Conservation (phyloP, 2,113 vertebrate genomes). For the Brachyhypopomus gauderio region DNA sequence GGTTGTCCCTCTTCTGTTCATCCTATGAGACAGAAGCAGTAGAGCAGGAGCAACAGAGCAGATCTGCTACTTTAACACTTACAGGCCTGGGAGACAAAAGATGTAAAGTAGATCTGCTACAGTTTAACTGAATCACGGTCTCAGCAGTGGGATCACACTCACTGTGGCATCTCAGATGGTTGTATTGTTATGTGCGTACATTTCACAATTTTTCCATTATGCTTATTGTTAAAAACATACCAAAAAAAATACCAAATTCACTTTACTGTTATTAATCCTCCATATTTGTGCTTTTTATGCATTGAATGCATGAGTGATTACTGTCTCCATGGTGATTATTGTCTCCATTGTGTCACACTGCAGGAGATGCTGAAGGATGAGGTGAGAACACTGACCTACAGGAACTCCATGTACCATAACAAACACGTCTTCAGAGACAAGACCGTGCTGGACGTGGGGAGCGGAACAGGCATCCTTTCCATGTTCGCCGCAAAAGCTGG, state of each 20-base stretch:
- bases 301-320: neutral
- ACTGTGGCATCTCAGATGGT: neutral
- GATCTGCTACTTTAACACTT: too few relatives aligned
- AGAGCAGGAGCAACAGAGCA: constrained; percentile 34
- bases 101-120: too few relatives aligned
- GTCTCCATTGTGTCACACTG: constrained; percentile 21
- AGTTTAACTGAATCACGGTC: too few relatives aligned
- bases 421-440: constrained; percentile 98
- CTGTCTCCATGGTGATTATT: neutral
- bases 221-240: neutral
- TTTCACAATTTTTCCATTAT: neutral
- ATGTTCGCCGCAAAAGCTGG: constrained; percentile 99
- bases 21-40: constrained; percentile 24
- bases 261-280: neutral
- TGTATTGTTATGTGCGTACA: neutral
- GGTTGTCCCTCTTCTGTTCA: neutral
- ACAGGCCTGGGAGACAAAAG: too few relatives aligned
- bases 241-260: neutral
- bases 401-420: constrained; percentile 98
- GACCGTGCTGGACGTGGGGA: constrained; percentile 94
- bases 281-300: neutral
- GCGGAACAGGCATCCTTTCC: constrained; percentile 96
- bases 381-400: constrained; percentile 93
- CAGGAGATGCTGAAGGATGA: constrained; percentile 99
- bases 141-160: neutral